Evolutionary conservation across 1,140 invertebrate species (phyloP).

Genomic region (Brachionus koreanus): DNA sequence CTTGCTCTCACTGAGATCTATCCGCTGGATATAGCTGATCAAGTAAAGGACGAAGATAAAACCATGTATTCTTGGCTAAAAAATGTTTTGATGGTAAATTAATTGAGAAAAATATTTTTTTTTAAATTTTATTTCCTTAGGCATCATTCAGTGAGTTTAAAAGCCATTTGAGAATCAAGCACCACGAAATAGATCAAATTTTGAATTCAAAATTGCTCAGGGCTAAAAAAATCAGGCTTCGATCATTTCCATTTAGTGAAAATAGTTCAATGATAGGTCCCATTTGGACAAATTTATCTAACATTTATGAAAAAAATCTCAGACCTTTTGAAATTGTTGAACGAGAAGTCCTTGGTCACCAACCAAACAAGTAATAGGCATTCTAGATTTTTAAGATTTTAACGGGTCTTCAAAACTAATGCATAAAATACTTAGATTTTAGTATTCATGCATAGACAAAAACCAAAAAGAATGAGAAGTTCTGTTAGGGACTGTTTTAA

Average conservation of each 20-base stretch:
- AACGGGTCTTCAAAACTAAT: too few relatives aligned
- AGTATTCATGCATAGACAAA: too few relatives aligned
- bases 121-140: neutral
- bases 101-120: neutral
- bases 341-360: slow-evolving; percentile 60
- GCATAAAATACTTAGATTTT: too few relatives aligned
- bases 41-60: neutral
- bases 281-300: neutral
- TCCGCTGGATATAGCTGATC: neutral
- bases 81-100: neutral
- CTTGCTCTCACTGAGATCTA: neutral
- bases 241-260: neutral
- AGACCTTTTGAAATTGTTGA: slow-evolving; percentile 47
- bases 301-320: slow-evolving; percentile 21
- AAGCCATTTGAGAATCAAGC: neutral
- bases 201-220: neutral
- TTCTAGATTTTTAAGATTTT: too few relatives aligned
- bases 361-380: slow-evolving; percentile 57
- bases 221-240: neutral
- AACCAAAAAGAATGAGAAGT: too few relatives aligned
- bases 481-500: too few relatives aligned
- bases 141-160: slow-evolving; percentile 3
- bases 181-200: slow-evolving; percentile 27
- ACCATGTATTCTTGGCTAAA: slow-evolving; percentile 5
- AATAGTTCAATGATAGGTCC: neutral